Base-by-base conservation (phyloP, 2,113 vertebrate genomes). In the Lota lota region DNA sequence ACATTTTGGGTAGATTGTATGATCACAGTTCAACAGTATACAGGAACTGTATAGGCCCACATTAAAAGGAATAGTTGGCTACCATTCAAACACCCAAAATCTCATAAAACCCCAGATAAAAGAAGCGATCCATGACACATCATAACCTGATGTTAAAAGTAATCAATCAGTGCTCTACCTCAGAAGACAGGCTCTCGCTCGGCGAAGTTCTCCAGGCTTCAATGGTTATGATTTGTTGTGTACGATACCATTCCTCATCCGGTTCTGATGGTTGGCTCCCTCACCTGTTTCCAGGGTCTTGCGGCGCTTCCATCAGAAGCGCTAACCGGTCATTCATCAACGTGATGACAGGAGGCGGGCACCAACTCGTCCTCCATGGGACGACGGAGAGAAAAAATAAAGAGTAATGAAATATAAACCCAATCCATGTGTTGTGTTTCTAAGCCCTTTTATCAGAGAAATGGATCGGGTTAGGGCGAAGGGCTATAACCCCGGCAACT, bases 391-490 rank as follows among this genome's bases (percentile, higher is more conserved):
- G 12, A 47, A 12, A 47, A 47, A 7, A 1, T 6, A 47, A 12
- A 72, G 73, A 85, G 76, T 83, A 78, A 82, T 87, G 78, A 81
- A 86, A 81, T 72, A 83, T 82, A 81, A 84, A 86, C 51, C 54
- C 59, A n/a, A 66, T 81, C 76, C 82, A 78, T 80, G 77, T 83
- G 79, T 72, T 28, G 64, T 59, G 40, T 47, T 47, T 47, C 28
- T 33, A 15, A 58, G 12, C 17, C 4, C 0, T 22, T 83, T 75
- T 82, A 82, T 87, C 75, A 69, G 75, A 72, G 61, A 75, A 76
- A 72, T 74, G 74, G 72, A 86, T 86, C 81, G 47, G 56, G 64
- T 74, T 78, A 71, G 40, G 40, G 8, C 40, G 77, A 68, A 75
- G 63, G 64, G 58, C 66, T 17, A 10, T 6, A 24, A 61, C 66